Conservation (phyloP, 2,888 invertebrate genomes). For the Cosmia trapezina region DNA sequence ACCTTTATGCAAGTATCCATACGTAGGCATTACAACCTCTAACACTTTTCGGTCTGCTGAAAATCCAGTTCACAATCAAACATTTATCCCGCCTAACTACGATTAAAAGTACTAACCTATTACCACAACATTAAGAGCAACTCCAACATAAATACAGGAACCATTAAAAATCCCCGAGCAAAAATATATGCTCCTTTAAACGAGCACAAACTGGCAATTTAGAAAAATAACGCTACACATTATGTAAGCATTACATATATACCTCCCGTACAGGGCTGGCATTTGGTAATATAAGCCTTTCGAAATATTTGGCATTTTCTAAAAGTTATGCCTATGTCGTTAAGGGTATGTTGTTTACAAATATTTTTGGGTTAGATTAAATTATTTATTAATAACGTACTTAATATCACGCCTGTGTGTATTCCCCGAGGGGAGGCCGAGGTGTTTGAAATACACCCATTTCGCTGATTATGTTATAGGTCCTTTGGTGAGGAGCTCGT, state of each 20-base stretch:
- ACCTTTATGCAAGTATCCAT: too few species aligned
- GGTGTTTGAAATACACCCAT: not conserved
- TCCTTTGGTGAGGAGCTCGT: too few species aligned
- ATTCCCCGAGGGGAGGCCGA: not conserved
- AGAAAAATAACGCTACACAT: constrained; percentile 55
- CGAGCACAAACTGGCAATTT: constrained; percentile 49
- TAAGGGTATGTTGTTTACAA: constrained; percentile 32
- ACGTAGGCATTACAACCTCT: not conserved
- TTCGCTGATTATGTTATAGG: not conserved
- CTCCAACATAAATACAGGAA: constrained; percentile 6
- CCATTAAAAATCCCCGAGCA: constrained; percentile 37
- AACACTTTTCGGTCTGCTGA: not conserved
- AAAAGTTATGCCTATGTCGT: constrained; percentile 53
- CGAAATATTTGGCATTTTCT: constrained; percentile 55
- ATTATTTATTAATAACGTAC: constrained; percentile 42
- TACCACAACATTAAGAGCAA: constrained; percentile 8
- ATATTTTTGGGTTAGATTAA: constrained; percentile 49
- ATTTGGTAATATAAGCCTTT: constrained; percentile 48
- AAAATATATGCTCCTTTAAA: constrained; percentile 45
- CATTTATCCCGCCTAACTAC: not conserved
- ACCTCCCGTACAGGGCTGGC: constrained; percentile 46
- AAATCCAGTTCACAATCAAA: not conserved
- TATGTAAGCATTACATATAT: constrained; percentile 29
- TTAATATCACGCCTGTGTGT: not conserved
- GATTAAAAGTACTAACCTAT: not conserved